Conservation (phyloP, 2,888 invertebrate genomes). For the Parapristionchus giblindavisi region DNA sequence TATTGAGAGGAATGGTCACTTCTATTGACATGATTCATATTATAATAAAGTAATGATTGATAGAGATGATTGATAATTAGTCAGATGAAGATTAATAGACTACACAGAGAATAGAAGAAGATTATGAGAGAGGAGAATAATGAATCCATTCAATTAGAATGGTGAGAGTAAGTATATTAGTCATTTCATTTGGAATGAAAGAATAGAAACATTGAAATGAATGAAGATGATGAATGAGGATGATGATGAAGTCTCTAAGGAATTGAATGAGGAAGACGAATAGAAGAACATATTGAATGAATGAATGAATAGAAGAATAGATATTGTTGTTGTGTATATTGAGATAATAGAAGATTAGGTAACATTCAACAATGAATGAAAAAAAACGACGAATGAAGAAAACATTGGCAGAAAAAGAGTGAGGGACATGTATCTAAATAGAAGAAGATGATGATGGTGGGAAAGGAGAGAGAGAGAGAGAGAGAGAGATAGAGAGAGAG, state of each 20-base stretch:
- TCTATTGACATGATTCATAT: too few relatives aligned
- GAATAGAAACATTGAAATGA: too few relatives aligned
- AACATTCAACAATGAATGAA: background rate
- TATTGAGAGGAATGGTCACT: too few relatives aligned
- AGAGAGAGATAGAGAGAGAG: background rate
- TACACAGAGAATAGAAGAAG: too few relatives aligned
- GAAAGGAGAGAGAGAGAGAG: background rate
- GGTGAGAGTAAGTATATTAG: too few relatives aligned
- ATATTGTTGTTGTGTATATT: background rate
- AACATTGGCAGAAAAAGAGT: background rate
- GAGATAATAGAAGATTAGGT: slow-evolving; percentile 3
- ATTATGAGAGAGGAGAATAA: too few relatives aligned
- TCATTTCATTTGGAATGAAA: too few relatives aligned
- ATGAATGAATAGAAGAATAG: slow-evolving; percentile 8
- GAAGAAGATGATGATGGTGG: slow-evolving; percentile 5
- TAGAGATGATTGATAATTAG: too few relatives aligned
- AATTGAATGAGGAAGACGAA: slow-evolving; percentile 9
- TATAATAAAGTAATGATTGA: too few relatives aligned
- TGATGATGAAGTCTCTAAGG: slow-evolving; percentile 6
- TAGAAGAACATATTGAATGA: background rate
- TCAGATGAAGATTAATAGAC: too few relatives aligned
- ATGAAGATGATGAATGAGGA: too few relatives aligned
- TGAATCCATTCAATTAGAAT: too few relatives aligned
- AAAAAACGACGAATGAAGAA: background rate
- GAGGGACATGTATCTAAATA: background rate